Evolutionary conservation across 1,140 invertebrate species (phyloP).

Genomic region (silkworm (Bombyx mori)): DNA sequence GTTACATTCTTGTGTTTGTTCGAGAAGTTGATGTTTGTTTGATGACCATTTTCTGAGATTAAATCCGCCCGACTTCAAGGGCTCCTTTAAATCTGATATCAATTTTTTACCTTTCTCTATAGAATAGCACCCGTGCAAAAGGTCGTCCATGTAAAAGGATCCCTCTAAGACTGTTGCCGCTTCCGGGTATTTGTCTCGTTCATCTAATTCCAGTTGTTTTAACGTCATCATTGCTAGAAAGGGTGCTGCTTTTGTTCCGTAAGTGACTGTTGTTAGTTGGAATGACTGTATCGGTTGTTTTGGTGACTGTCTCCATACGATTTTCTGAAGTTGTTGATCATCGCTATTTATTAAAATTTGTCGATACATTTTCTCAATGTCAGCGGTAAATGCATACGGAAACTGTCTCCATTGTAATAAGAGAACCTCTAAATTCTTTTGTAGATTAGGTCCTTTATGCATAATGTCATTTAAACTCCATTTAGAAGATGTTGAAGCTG

Average conservation of each 20-base stretch:
- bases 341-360: slow-evolving; percentile 10
- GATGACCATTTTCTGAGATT: neutral
- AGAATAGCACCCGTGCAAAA: too few relatives aligned
- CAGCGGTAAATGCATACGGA: slow-evolving; percentile 20
- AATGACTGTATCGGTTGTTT: neutral
- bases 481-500: slow-evolving; percentile 27
- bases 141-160: too few relatives aligned
- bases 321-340: too few relatives aligned
- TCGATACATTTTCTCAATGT: slow-evolving; percentile 36
- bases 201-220: slow-evolving; percentile 1
- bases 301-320: too few relatives aligned
- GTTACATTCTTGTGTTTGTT: slow-evolving; percentile 5
- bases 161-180: too few relatives aligned
- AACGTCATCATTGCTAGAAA: slow-evolving; percentile 5
- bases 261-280: slow-evolving; percentile 4
- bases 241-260: neutral
- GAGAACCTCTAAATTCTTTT: too few relatives aligned
- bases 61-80: too few relatives aligned
- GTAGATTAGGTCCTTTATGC: too few relatives aligned
- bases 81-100: too few relatives aligned
- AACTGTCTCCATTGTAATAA: slow-evolving; percentile 27
- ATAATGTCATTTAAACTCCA: too few relatives aligned
- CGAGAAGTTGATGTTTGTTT: slow-evolving; percentile 11
- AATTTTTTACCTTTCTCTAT: too few relatives aligned
- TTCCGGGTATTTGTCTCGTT: slow-evolving; percentile 8